Base-by-base conservation (phyloP, 2,888 invertebrate genomes). In the Pristionchus mayeri region DNA sequence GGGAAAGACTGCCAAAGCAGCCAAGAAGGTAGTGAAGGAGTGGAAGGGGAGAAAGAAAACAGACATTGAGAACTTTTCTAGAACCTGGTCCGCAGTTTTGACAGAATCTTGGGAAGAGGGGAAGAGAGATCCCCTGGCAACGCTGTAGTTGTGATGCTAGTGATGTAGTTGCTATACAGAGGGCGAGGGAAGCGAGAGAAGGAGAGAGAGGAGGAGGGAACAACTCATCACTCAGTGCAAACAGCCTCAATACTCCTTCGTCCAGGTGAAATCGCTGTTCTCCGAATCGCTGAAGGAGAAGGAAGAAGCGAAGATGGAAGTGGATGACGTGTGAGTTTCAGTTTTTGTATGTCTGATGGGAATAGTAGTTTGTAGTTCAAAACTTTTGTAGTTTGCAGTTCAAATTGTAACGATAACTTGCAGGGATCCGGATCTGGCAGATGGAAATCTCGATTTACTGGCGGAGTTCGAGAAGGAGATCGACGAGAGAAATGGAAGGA, bases 361-460 rank as follows among this genome's bases (percentile, higher is more conserved):
- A 44, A 44, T 44, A 44, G 6, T 9, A 6, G 7, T 44, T 6
- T 9, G 44, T 6, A 44, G 44, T 9, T 44, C n/a, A n/a, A n/a
- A n/a, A n/a, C n/a, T n/a, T n/a, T n/a, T n/a, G n/a, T n/a, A n/a
- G n/a, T n/a, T n/a, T n/a, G n/a, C n/a, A n/a, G n/a, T n/a, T n/a
- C n/a, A n/a, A n/a, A n/a, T n/a, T n/a, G n/a, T n/a, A n/a, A 9
- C 4, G 3, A 24, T 40, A 44, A 37, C n/a, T 44, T 75, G 48
- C 48, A 78, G 48, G 4, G 76, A 78, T 40, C 76, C 50, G 21
- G 1, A 1, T 3, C 76, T 78, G 13, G 50, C 2, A 0, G 30
- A 50, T 34, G 48, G 30, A 16, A 76, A 76, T 67, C 13, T n/a
- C 63, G 71, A 44, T 78, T 50, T 78, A 16, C 50, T 78, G 50